phyloP scores from a whole-genome alignment of 2,113 vertebrate species.

The Atractosteus spatula region DNA sequence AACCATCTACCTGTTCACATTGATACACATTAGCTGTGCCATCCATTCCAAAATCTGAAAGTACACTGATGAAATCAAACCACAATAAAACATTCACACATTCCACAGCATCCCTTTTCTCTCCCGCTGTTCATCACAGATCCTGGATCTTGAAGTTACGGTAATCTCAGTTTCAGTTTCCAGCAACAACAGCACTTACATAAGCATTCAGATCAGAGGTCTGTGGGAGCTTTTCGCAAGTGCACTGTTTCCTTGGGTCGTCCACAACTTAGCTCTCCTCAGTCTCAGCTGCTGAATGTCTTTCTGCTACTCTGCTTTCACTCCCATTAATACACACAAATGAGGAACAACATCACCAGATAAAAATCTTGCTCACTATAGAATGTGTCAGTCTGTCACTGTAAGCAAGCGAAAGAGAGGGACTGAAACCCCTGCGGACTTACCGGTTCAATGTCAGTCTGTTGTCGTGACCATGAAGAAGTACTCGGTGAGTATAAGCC shows the following conservation, averaged over 20 bases:
- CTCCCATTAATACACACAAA: neutral
- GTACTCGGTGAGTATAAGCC: conserved; percentile 31
- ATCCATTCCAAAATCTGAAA: no score
- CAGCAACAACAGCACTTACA: conserved; percentile 17
- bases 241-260: conserved; percentile 2
- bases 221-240: neutral
- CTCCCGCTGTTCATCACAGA: neutral
- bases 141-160: conserved; percentile 40
- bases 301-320: neutral
- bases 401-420: neutral
- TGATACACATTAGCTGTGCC: no score
- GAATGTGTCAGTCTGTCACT: neutral
- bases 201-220: conserved; percentile 16
- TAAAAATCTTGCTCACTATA: neutral
- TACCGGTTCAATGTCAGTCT: conserved; percentile 43
- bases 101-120: neutral
- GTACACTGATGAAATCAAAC: no score
- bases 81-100: neutral
- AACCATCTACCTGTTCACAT: conserved; percentile 10
- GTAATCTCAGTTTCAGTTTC: conserved; percentile 26
- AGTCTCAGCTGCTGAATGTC: neutral
- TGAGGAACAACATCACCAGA: conserved; percentile 6
- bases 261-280: conserved; percentile 20
- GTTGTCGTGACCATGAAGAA: conserved; percentile 13
- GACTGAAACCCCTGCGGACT: conserved; percentile 18